Base-by-base conservation (phyloP, 1,140 invertebrate genomes). In the Neuroterus valhalla region DNA sequence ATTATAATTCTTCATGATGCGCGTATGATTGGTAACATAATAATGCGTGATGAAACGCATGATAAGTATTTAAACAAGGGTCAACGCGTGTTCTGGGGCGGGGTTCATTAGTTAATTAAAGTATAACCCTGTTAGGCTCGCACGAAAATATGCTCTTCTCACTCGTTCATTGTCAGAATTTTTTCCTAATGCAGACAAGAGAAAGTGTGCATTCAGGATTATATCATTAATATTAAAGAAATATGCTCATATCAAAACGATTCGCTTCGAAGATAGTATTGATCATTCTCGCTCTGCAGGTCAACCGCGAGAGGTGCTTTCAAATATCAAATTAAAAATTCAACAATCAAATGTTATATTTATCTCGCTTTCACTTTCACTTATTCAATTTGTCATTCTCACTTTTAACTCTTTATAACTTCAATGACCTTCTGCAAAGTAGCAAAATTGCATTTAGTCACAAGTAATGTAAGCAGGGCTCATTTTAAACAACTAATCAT, bases 21-120 rank as follows among this genome's bases (percentile, higher is more conserved):
- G 10, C 8, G 31, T 38, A 38, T 38, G 31, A 38, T 48, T 48
- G 8, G 5, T 48, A 17, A n/a, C 6, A 17, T n/a, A 2, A 48
- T 48, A n/a, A 48, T 17, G 46, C 19, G 46, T 8, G 19, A 48
- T 17, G 15, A 15, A 10, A 55, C 17, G 50, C 21, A 55, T 26
- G 52, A 15, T 31, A 14, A 62, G 55, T 62, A 62, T 62, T 62
- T n/a, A 38, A 62, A 31, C 26, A 62, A 62, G 12, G 23, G 52
- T 55, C 52, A 55, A 55, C 52, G 26, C 55, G 26, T 62, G 55
- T n/a, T 62, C 12, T 14, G 31, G 19, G 55, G 55, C 55, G 55
- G n/a, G 55, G 55, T 23, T 62, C 55, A 62, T 62, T 62, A 62
- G 15, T 62, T 62, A 62, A 62, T 62, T 62, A 31, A 62, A 62